Evolutionary conservation across 23 tunicate genomes (phyloP).

Genomic region (Ciona savignyi): DNA sequence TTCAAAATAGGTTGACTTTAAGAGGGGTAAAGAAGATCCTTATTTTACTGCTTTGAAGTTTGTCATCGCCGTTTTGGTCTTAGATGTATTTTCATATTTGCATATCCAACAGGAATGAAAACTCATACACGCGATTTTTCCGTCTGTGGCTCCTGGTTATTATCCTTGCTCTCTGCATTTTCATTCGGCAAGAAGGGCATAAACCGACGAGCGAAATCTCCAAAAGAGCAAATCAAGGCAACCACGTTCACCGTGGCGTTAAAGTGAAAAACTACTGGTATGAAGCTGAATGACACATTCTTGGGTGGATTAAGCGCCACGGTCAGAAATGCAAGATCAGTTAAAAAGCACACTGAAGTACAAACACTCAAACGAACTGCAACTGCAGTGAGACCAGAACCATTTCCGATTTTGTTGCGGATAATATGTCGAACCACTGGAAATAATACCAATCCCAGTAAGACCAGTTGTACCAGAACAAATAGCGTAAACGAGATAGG

Average conservation of each 20-base stretch:
- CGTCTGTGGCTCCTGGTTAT: background rate
- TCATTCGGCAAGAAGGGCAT: conserved; percentile 1
- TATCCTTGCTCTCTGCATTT: too few relatives aligned
- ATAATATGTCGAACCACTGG: conserved; percentile 10
- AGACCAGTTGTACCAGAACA: conserved; percentile 1
- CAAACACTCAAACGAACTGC: conserved; percentile 6
- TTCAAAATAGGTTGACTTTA: too few relatives aligned
- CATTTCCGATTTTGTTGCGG: background rate
- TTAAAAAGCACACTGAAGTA: conserved; percentile 5
- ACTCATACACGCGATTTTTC: background rate
- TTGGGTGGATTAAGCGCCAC: background rate
- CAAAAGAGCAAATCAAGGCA: conserved; percentile 3
- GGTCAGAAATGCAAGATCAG: conserved; percentile 11
- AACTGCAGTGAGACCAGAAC: background rate
- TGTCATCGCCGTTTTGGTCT: too few relatives aligned
- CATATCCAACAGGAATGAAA: background rate
- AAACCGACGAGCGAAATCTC: background rate
- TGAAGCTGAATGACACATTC: background rate
- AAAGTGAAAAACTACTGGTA: conserved; percentile 2
- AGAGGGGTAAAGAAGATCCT: too few relatives aligned
- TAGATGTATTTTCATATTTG: background rate
- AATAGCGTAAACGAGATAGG: background rate
- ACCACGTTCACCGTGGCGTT: conserved; percentile 5
- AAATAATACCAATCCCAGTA: conserved; percentile 7
- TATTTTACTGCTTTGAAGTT: too few relatives aligned